Evolutionary conservation across 2,888 invertebrate species (phyloP), one percentile per base, ranked within the genome.

Genomic region (Athetis lepigone): DNA sequence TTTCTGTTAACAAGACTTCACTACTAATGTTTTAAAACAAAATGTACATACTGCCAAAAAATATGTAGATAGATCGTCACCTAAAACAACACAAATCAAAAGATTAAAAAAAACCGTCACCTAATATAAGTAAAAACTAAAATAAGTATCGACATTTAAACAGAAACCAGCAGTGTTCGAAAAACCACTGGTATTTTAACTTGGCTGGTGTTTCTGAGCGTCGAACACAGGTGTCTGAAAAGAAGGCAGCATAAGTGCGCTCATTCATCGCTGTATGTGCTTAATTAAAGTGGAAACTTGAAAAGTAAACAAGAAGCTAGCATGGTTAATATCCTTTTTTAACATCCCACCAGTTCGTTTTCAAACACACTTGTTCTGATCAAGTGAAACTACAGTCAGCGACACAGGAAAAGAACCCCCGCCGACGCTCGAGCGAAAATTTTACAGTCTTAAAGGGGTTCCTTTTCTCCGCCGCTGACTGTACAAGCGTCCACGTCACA

Each of bases 401-500:
- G n/a, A n/a, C n/a, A n/a, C n/a, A n/a, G n/a, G n/a, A n/a, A n/a
- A n/a, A n/a, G n/a, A n/a, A n/a, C n/a, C n/a, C n/a, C n/a, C n/a
- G n/a, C n/a, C n/a, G n/a, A n/a, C n/a, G n/a, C n/a, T n/a, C n/a
- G n/a, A n/a, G n/a, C n/a, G n/a, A n/a, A n/a, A n/a, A n/a, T n/a
- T n/a, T n/a, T n/a, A n/a, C n/a, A n/a, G n/a, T n/a, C n/a, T n/a
- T n/a, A n/a, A n/a, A n/a, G n/a, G n/a, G n/a, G n/a, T n/a, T n/a
- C n/a, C n/a, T n/a, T n/a, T n/a, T n/a, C n/a, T n/a, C n/a, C n/a
- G n/a, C n/a, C n/a, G n/a, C n/a, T n/a, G n/a, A n/a, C n/a, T n/a
- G n/a, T n/a, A n/a, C n/a, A n/a, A 79, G 51, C 82, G 75, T 68
- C 78, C 82, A 76, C 80, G 85, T 89, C 86, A 85, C 83, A 77